Conservation (phyloP, 2,797 vertebrate species). For the Hypotaenidia okinawae region DNA sequence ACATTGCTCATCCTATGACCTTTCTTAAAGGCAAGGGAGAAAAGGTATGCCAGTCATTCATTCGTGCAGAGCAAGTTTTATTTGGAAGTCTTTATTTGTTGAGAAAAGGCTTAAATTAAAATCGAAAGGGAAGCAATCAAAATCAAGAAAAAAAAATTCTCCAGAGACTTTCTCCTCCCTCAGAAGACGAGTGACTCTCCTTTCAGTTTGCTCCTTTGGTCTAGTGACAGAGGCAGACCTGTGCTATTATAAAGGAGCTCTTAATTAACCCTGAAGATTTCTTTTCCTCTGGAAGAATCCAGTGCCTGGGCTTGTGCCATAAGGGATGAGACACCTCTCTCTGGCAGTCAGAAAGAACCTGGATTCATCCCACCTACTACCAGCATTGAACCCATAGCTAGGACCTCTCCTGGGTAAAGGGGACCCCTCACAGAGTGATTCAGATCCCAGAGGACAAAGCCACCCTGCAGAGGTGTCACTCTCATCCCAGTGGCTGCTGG, state of each 20-base stretch:
- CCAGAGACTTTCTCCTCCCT: not conserved
- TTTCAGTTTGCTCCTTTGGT: not conserved
- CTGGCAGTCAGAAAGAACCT: not conserved
- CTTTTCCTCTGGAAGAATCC: not conserved
- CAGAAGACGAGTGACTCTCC: not conserved
- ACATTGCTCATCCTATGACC: not conserved
- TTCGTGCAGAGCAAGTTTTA: not conserved
- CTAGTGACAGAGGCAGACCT: not conserved
- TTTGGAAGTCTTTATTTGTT: not conserved
- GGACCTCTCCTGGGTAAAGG: not conserved
- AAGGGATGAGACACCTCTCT: not conserved
- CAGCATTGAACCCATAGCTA: not conserved
- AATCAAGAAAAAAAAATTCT: not conserved
- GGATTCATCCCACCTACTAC: not conserved
- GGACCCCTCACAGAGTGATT: not conserved
- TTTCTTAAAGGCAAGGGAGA: not conserved
- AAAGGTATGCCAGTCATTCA: not conserved
- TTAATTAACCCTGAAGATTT: not conserved
- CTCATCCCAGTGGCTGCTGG: not conserved
- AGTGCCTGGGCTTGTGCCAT: not conserved
- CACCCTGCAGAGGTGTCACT: not conserved
- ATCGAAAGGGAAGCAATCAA: not conserved
- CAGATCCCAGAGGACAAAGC: not conserved
- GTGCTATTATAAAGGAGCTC: not conserved
- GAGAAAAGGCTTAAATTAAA: slow-evolving; percentile 9